Conservation (phyloP, 1,140 invertebrate species). For the Philotrypesis tridentata region DNA sequence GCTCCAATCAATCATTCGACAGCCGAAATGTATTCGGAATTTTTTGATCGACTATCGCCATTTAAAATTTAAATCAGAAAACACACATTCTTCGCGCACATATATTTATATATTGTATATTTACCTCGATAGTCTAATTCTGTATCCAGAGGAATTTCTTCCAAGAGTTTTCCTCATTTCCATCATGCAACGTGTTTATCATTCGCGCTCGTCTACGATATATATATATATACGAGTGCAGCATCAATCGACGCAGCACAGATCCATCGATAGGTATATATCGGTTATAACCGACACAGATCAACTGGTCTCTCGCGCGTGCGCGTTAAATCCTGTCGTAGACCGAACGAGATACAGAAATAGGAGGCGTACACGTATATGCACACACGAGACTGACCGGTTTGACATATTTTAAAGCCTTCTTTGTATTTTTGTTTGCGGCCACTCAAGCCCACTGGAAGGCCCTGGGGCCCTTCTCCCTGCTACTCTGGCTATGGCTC, state of each 20-base stretch:
- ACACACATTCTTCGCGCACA: background rate
- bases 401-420: slow-evolving; percentile 66
- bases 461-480: background rate
- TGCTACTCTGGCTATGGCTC: background rate
- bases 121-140: background rate
- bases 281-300: background rate
- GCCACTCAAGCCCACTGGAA: slow-evolving; percentile 65
- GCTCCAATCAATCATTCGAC: background rate
- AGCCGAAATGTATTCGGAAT: slow-evolving; percentile 12
- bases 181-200: slow-evolving; percentile 8
- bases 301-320: slow-evolving; percentile 10
- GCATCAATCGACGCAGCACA: background rate
- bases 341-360: background rate
- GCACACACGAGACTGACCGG: slow-evolving; percentile 48
- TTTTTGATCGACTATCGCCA: slow-evolving; percentile 6
- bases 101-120: too few relatives aligned
- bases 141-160: background rate
- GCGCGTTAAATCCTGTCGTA: slow-evolving; percentile 27
- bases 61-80: background rate
- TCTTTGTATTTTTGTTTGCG: slow-evolving; percentile 68
- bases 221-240: background rate
- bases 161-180: background rate
- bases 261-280: slow-evolving; percentile 20
- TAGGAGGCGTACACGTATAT: slow-evolving; percentile 21
- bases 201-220: too few relatives aligned